Conservation (phyloP, 2,797 vertebrate genomes). For the Florisuga fusca region DNA sequence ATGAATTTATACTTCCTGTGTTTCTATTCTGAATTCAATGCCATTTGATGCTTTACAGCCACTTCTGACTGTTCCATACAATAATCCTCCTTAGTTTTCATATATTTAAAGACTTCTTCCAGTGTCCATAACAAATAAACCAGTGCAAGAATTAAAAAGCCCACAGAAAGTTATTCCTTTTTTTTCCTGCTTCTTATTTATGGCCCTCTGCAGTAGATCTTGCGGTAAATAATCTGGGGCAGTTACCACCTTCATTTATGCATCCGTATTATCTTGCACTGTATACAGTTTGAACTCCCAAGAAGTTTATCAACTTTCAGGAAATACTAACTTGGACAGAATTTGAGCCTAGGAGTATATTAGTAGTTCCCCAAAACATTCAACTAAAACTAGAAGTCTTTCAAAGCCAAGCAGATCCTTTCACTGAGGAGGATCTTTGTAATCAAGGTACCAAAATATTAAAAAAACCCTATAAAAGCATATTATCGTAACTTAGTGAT, state of each 20-base stretch:
- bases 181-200: neutral
- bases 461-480: neutral
- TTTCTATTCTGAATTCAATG: neutral
- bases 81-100: neutral
- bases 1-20: neutral
- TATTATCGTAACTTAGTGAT: neutral
- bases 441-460: neutral
- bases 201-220: neutral
- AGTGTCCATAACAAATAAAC: neutral
- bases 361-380: neutral
- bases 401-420: neutral
- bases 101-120: neutral
- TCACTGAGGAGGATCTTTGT: neutral
- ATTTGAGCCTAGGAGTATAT: neutral
- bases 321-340: neutral
- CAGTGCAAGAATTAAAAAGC: neutral
- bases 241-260: neutral
- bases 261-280: neutral
- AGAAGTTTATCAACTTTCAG: neutral
- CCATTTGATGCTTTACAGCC: neutral
- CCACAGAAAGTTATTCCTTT: neutral
- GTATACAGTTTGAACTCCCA: neutral
- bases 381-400: neutral
- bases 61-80: neutral
- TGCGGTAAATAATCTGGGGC: neutral